Conservation (phyloP, 2,888 invertebrate species). For the Deladenus siricidicola region DNA sequence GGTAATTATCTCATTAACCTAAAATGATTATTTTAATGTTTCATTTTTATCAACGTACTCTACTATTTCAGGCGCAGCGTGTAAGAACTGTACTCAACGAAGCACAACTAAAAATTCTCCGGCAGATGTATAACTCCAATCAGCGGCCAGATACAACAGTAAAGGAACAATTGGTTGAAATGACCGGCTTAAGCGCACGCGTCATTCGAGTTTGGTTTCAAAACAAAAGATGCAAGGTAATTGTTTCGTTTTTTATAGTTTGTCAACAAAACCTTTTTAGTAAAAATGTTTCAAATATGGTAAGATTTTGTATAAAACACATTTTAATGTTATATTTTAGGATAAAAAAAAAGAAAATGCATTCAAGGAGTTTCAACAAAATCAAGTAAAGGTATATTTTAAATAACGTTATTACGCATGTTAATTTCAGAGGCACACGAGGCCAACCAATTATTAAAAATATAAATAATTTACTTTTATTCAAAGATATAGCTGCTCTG, state of each 20-base stretch:
- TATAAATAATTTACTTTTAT: too few species aligned
- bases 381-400: slow-evolving; percentile 26
- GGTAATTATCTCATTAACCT: slow-evolving; percentile 56
- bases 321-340: slow-evolving; percentile 3
- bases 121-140: slow-evolving; percentile 94
- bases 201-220: slow-evolving; percentile 97
- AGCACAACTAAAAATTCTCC: slow-evolving; percentile 89
- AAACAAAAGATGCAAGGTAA: slow-evolving; percentile 67
- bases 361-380: slow-evolving; percentile 23
- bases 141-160: slow-evolving; percentile 95
- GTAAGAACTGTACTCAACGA: slow-evolving; percentile 97
- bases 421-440: too few species aligned
- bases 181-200: slow-evolving; percentile 91
- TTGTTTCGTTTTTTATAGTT: neutral
- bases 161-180: slow-evolving; percentile 98
- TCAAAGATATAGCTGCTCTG: too few species aligned
- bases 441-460: too few species aligned
- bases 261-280: neutral
- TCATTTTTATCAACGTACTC: too few species aligned
- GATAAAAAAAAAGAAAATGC: slow-evolving; percentile 21
- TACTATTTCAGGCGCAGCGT: slow-evolving; percentile 70
- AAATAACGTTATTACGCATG: too few species aligned
- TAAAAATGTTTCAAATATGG: neutral
- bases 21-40: neutral
- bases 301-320: neutral